Conservation (phyloP, 2,888 invertebrate genomes). For the Nebria brevicollis region DNA sequence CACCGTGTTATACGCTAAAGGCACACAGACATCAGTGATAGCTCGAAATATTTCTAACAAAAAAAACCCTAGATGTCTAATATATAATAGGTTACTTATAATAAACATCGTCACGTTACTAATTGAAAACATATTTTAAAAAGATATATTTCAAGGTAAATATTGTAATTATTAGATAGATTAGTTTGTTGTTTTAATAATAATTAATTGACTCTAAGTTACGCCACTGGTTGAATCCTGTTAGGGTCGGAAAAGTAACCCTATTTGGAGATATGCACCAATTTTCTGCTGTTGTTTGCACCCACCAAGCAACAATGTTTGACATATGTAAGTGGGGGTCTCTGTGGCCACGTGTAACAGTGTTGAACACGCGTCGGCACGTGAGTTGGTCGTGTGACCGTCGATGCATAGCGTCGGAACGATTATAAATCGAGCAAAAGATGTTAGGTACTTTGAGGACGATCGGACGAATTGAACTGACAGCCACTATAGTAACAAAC, state of each 20-base stretch:
- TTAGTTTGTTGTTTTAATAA: too few relatives aligned
- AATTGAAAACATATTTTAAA: too few relatives aligned
- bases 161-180: too few relatives aligned
- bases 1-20: neutral
- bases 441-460: conserved; percentile 7
- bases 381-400: conserved; percentile 26
- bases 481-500: conserved; percentile 12
- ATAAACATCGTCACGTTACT: too few relatives aligned
- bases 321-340: conserved; percentile 61
- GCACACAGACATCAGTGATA: neutral
- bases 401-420: neutral
- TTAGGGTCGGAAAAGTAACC: neutral
- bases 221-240: neutral
- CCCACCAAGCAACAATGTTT: conserved; percentile 56
- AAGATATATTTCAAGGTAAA: too few relatives aligned
- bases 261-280: conserved; percentile 11
- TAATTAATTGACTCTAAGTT: neutral
- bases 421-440: conserved; percentile 35
- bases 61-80: too few relatives aligned
- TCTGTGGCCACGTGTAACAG: conserved; percentile 49
- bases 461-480: conserved; percentile 29
- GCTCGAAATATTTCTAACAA: neutral
- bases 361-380: conserved; percentile 50
- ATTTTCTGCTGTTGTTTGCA: conserved; percentile 39
- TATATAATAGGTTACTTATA: too few relatives aligned